phyloP scores from a whole-genome alignment of 2,113 vertebrate species.

The Leiothrix lutea region DNA sequence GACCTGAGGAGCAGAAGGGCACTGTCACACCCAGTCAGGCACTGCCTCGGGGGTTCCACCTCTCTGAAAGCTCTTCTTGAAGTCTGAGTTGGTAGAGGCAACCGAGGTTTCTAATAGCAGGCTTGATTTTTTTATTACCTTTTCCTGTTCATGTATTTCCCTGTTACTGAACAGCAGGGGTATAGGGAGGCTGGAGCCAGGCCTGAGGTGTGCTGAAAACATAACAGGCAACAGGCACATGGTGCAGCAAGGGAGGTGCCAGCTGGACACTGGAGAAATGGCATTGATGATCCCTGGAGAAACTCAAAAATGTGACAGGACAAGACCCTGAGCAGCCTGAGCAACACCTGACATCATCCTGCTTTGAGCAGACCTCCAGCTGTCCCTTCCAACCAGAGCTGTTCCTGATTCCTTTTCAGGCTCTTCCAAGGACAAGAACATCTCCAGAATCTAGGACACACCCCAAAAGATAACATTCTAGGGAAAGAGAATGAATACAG shows the following conservation, averaged over 20 bases:
- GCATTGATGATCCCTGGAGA: neutral
- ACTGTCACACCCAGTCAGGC: neutral
- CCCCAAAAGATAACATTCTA: neutral
- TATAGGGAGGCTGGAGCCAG: neutral
- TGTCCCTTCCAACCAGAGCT: neutral
- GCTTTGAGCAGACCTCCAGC: neutral
- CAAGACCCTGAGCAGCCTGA: neutral
- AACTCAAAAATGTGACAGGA: neutral
- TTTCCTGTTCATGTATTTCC: neutral
- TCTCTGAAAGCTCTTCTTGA: neutral
- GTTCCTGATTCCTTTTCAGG: neutral
- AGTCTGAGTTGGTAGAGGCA: neutral
- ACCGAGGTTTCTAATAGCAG: neutral
- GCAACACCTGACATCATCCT: neutral
- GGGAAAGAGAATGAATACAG: neutral
- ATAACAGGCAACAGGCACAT: neutral
- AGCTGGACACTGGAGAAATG: neutral
- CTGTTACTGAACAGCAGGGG: neutral
- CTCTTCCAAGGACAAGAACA: neutral
- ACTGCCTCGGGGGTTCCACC: neutral
- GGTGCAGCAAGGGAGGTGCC: neutral
- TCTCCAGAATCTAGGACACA: neutral
- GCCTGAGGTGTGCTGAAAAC: neutral
- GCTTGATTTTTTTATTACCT: neutral
- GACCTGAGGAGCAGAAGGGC: neutral